A percentile compares a stretch with the other conserved stretches of the same genome.
Conservation (phyloP, 2,888 invertebrate species). For the Cosmia pyralina region DNA sequence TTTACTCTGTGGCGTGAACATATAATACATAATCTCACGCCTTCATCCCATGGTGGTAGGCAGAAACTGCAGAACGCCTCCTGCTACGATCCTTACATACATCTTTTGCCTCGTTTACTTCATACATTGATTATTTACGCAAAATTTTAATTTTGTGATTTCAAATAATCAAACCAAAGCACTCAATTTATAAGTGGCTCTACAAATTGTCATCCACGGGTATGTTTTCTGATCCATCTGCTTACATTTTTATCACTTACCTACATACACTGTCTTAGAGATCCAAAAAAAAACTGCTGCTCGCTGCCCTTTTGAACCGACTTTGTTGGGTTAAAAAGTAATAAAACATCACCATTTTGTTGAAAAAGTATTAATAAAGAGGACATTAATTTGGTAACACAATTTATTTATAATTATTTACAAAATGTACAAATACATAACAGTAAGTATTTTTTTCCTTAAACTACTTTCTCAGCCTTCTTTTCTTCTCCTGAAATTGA, state of each 20-base stretch:
- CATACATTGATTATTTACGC: too few species aligned
- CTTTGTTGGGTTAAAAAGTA: neutral
- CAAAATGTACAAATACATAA: constrained; percentile 55
- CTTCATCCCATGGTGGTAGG: too few species aligned
- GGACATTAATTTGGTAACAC: neutral
- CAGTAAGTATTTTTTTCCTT: neutral
- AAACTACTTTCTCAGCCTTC: constrained; percentile 54
- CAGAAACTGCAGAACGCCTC: too few species aligned
- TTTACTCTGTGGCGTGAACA: too few species aligned
- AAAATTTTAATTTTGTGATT: too few species aligned
- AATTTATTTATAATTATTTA: constrained; percentile 46
- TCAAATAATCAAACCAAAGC: neutral
- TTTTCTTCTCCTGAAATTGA: constrained; percentile 49
- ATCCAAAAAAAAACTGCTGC: too few species aligned
- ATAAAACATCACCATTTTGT: neutral
- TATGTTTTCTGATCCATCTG: neutral
- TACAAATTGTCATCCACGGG: neutral
- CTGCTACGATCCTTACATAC: too few species aligned
- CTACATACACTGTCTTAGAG: too few species aligned
- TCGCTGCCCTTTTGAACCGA: neutral
- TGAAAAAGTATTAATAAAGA: neutral
- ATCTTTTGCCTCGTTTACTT: too few species aligned
- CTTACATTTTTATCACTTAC: neutral
- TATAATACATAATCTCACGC: too few species aligned
- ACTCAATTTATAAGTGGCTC: neutral